phyloP scores from a whole-genome alignment of 2,888 invertebrate genomes.

The Graphium colonna region DNA sequence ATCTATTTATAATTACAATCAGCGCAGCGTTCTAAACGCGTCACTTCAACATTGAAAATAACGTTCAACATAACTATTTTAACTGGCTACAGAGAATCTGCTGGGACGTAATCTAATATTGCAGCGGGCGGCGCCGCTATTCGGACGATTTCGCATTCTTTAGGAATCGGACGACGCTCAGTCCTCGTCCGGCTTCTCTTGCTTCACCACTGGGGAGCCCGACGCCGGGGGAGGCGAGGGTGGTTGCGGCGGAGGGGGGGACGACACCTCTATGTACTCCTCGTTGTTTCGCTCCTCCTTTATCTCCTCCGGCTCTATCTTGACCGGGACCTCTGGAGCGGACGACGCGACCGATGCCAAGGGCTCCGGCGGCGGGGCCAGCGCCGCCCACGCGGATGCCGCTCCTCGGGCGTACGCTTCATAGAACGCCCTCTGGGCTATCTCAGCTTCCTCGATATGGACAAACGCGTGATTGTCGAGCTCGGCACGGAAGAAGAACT shows the following conservation, averaged over 20 bases:
- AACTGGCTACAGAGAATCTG: conserved; percentile 53
- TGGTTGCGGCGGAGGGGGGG: conserved; percentile 53
- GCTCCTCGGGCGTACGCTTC: conserved; percentile 72
- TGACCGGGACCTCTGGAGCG: conserved; percentile 46
- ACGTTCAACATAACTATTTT: conserved; percentile 54
- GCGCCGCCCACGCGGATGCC: conserved; percentile 67
- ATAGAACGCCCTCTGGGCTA: conserved; percentile 71
- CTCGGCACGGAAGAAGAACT: conserved; percentile 95
- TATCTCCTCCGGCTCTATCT: conserved; percentile 61
- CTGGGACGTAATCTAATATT: conserved; percentile 78
- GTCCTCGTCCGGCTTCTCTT: conserved; percentile 67
- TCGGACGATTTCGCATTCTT: conserved; percentile 60
- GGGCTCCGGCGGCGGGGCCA: conserved; percentile 53
- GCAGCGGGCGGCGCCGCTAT: conserved; percentile 64
- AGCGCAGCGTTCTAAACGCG: conserved; percentile 74
- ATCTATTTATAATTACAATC: conserved; percentile 40
- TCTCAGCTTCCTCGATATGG: conserved; percentile 77
- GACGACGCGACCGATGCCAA: conserved; percentile 32
- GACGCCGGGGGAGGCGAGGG: conserved; percentile 37
- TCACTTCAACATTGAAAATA: conserved; percentile 56
- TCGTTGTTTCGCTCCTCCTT: conserved; percentile 69
- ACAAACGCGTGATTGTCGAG: conserved; percentile 90
- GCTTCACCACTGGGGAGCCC: conserved; percentile 53
- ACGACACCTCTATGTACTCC: conserved; percentile 74
- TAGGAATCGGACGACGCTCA: conserved; percentile 33